Evolutionary conservation across 2,113 vertebrate genomes (phyloP), one percentile per base, ranked within the genome.

Genomic region (Gobiocypris rarus): DNA sequence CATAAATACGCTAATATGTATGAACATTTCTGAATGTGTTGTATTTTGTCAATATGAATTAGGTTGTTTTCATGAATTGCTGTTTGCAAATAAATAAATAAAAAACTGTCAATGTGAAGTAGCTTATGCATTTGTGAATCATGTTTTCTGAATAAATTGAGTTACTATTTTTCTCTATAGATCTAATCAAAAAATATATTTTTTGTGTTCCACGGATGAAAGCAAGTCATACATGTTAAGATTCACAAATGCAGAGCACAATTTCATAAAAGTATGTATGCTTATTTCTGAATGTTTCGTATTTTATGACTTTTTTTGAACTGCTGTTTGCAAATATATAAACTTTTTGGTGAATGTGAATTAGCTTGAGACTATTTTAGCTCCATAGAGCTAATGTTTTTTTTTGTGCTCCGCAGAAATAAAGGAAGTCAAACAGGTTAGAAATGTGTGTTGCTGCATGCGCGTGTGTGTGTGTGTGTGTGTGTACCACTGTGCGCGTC

Each of bases 401-500:
- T 69, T 43, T 24, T 73, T 73, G 69, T 45, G 69, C 45, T 45
- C 69, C 1, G 5, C 41, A 73, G 10, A 45, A 45, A n/a, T 11
- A 73, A 4, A 45, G 22, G n/a, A 45, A 24, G n/a, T 73, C n/a
- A 73, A 26, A 11, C 22, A 73, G 41, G 41, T 26, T 45, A 24
- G 11, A 3, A 71, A 69, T 38, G 13, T 63, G 19, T 70, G 65
- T 41, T 5, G 11, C 58, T 61, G 58, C 10, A 8, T 14, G 4
- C 70, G 19, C 8, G 22, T 50, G 4, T 59, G 74, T 77, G 41
- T 15, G 4, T 78, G 24, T 11, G 26, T 71, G 14, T 75, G 4
- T 75, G 34, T 80, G 48, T 83, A 89, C 76, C 81, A 58, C 28
- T 38, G 19, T 24, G 54, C 41, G 58, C 56, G 38, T 24, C 81